phyloP scores from a whole-genome alignment of 2,113 vertebrate genomes.

The Myotis brandtii region DNA sequence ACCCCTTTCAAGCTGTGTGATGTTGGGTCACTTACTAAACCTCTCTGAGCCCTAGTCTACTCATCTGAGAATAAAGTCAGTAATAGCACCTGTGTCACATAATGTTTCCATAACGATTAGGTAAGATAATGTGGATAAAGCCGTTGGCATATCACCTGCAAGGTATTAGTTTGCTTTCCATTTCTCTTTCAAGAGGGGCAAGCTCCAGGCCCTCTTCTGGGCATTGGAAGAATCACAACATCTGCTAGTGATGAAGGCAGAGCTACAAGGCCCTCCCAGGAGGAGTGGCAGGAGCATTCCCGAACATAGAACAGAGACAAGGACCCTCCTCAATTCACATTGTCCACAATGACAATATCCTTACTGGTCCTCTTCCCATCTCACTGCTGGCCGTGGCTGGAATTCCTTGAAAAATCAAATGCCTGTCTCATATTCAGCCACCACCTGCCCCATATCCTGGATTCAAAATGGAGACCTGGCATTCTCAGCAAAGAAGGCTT shows the following conservation, averaged over 20 bases:
- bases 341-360: not conserved
- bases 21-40: not conserved
- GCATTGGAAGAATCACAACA: not conserved
- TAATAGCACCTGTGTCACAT: not conserved
- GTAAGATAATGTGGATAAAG: not conserved
- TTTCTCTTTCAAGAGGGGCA: not conserved
- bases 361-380: not conserved
- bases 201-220: not conserved
- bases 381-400: not conserved
- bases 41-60: not conserved
- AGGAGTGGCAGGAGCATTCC: not conserved
- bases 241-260: not conserved
- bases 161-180: not conserved
- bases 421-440: not conserved
- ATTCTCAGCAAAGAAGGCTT: not conserved
- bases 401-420: not conserved
- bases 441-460: too few relatives aligned
- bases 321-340: not conserved
- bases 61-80: not conserved
- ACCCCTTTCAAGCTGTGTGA: not conserved
- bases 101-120: not conserved
- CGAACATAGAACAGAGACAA: not conserved
- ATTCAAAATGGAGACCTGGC: not conserved
- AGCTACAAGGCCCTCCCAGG: not conserved
- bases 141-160: not conserved